Percentiles rank a stretch among this genome's conserved stretches.
phyloP scores from a whole-genome alignment of 2,113 vertebrate species.

The Podiceps cristatus region DNA sequence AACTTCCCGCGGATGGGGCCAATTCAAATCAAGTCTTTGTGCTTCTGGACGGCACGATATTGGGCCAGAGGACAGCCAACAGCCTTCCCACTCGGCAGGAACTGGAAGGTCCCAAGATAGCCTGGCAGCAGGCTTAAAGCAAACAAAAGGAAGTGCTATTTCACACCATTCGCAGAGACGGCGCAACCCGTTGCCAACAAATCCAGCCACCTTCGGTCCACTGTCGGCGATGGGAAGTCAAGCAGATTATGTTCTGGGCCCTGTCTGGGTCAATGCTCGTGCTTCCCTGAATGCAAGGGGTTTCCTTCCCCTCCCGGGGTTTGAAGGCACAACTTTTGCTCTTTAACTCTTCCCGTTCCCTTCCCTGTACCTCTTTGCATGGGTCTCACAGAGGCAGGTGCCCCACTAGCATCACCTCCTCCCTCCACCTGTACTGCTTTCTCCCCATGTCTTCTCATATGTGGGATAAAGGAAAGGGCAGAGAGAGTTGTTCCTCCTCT shows the following conservation, averaged over 20 bases:
- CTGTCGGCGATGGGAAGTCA: background rate
- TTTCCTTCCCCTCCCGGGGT: background rate
- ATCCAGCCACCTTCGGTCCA: background rate
- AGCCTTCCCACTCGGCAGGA: background rate
- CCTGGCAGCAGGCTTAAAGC: background rate
- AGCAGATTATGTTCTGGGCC: background rate
- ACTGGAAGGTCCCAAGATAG: background rate
- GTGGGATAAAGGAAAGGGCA: background rate
- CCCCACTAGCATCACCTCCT: background rate
- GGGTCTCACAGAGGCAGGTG: background rate
- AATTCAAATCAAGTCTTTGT: background rate
- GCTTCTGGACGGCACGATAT: background rate
- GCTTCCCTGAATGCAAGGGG: background rate
- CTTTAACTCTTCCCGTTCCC: background rate
- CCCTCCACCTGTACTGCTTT: background rate
- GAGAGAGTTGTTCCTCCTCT: background rate
- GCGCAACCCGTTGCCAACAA: background rate
- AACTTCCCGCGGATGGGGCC: background rate
- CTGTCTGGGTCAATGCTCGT: background rate
- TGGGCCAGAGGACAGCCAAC: background rate
- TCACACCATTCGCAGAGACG: background rate
- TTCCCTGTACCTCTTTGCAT: fast-evolving
- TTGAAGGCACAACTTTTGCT: background rate
- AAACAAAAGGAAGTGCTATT: background rate
- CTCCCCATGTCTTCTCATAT: background rate